A percentile compares a stretch with the other conserved stretches of the same genome.
Evolutionary conservation across 2,888 invertebrate genomes (phyloP).

Genomic region (Ypsolopha sequella): DNA sequence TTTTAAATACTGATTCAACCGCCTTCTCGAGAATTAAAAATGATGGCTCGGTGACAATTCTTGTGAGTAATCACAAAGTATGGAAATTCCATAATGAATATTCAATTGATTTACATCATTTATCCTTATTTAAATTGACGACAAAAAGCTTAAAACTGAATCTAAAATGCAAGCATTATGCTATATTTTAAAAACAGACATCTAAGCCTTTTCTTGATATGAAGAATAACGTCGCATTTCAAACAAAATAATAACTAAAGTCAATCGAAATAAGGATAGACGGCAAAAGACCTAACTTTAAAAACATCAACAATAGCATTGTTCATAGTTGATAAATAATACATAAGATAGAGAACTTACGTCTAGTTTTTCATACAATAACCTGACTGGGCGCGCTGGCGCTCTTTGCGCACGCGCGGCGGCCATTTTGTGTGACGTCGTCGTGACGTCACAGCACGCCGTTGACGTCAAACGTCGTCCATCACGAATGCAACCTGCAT

Average conservation of each 20-base stretch:
- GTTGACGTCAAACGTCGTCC: conserved; percentile 59
- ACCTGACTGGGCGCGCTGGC: too few species aligned
- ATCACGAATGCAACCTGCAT: conserved; percentile 67
- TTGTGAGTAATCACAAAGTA: background rate
- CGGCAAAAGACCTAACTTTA: conserved; percentile 17
- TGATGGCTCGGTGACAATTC: conserved; percentile 1
- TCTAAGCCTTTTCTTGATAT: conserved; percentile 44
- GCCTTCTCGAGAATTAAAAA: background rate
- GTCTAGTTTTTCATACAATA: background rate
- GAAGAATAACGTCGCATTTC: conserved; percentile 28
- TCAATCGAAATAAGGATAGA: conserved; percentile 16
- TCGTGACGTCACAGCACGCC: conserved; percentile 25
- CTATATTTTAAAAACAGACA: conserved; percentile 12
- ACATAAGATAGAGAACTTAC: background rate
- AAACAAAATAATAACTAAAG: conserved; percentile 23
- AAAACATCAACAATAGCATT: conserved; percentile 15
- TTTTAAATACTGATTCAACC: conserved; percentile 37
- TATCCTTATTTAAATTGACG: background rate
- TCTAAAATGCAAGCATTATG: conserved; percentile 9
- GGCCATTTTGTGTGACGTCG: conserved; percentile 3
- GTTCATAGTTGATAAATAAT: background rate
- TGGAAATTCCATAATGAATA: too few species aligned
- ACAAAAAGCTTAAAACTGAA: background rate
- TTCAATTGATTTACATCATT: background rate
- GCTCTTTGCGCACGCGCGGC: background rate